These are phyloP conservation scores for Psettodes erumei DNA, from an alignment of 2,113 vertebrate species.

Conservation along the genomic window DNA sequence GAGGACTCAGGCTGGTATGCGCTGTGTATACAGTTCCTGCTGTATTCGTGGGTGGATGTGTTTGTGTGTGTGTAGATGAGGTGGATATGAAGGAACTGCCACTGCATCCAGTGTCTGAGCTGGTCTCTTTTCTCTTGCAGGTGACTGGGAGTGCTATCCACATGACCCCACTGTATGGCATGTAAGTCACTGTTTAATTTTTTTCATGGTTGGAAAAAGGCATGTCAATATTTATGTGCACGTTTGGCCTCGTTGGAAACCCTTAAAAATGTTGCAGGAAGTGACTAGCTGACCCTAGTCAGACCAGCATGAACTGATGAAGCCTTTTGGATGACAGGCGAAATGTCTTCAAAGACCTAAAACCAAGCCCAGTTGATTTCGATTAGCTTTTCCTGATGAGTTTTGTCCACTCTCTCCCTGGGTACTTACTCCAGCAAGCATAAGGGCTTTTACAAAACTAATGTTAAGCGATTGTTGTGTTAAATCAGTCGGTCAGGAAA, in stretches of 20 bases:
- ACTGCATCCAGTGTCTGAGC: conserved; percentile 32
- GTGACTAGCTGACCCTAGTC: too few relatives aligned
- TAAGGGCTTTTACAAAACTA: background rate
- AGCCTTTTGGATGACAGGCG: too few relatives aligned
- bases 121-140: conserved; percentile 70
- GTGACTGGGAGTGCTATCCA: conserved; percentile 96
- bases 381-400: background rate
- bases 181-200: conserved; percentile 81
- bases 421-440: background rate
- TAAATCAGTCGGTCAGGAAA: background rate
- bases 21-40: conserved; percentile 50
- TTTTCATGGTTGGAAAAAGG: background rate
- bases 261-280: too few relatives aligned
- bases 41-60: conserved; percentile 16
- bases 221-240: background rate
- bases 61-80: conserved; percentile 7
- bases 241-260: too few relatives aligned
- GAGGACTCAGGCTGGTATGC: conserved; percentile 62
- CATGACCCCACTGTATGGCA: conserved; percentile 97
- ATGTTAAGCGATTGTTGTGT: background rate
- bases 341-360: too few relatives aligned
- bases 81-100: conserved; percentile 14
- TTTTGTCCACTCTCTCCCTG: background rate
- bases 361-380: too few relatives aligned
- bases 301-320: too few relatives aligned